A percentile compares a stretch with the other conserved stretches of the same genome.
Evolutionary conservation across 2,888 invertebrate species (phyloP).

Genomic region (Stratiomys singularior): DNA sequence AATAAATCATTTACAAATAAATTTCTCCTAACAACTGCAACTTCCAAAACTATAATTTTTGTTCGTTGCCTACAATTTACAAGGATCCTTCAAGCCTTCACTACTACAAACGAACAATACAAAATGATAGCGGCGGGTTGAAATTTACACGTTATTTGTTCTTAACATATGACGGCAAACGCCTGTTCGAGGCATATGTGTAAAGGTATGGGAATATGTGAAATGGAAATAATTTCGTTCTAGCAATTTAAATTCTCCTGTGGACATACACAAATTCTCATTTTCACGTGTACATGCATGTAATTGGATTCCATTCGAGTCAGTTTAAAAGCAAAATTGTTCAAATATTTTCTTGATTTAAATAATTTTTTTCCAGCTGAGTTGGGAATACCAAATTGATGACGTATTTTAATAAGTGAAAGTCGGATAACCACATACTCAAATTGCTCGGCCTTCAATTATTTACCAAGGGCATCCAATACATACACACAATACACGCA

Average conservation of each 20-base stretch:
- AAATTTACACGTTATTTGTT: neutral
- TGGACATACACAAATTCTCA: too few species aligned
- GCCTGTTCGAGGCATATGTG: neutral
- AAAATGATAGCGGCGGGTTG: neutral
- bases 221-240: neutral
- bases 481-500: too few species aligned
- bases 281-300: neutral
- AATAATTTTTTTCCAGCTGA: neutral
- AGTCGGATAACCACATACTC: too few species aligned
- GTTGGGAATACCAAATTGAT: neutral
- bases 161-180: neutral
- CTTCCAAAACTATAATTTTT: constrained; percentile 6
- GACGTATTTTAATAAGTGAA: neutral
- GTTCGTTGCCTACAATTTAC: neutral
- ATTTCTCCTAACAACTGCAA: constrained; percentile 4
- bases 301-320: neutral
- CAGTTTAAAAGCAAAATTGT: neutral
- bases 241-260: neutral
- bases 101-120: neutral
- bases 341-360: neutral
- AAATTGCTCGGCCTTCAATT: too few species aligned
- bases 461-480: too few species aligned
- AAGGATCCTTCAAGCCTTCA: neutral
- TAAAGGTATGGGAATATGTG: neutral
- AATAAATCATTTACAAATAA: neutral